Conservation (phyloP, 1,140 invertebrate species). For the Conus ventricosus region DNA sequence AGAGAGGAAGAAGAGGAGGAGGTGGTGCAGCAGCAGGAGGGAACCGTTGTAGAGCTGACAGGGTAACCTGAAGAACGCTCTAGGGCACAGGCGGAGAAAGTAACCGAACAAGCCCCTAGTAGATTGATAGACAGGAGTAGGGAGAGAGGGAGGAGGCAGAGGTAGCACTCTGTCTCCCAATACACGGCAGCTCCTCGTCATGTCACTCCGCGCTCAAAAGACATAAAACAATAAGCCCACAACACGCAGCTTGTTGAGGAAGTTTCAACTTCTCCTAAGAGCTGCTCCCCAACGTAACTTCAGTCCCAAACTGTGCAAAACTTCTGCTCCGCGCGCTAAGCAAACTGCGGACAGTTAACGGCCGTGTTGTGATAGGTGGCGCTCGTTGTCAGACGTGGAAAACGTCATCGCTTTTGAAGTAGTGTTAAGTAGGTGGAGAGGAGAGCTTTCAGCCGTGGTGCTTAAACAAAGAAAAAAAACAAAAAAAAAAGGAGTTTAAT, state of each 20-base stretch:
- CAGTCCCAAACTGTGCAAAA: constrained; percentile 6
- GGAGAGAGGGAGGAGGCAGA: too few species aligned
- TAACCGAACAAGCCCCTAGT: neutral
- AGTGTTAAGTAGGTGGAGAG: constrained; percentile 15
- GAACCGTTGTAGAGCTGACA: neutral
- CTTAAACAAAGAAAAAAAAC: neutral
- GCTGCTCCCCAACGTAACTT: constrained; percentile 4
- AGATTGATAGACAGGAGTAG: neutral
- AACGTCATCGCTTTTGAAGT: constrained; percentile 36
- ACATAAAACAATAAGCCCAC: constrained; percentile 1
- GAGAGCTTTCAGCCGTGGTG: neutral
- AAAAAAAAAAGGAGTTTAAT: neutral
- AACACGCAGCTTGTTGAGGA: neutral
- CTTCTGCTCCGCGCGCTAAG: constrained; percentile 30
- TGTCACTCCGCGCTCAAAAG: neutral
- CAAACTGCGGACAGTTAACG: constrained; percentile 11
- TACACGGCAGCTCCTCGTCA: neutral
- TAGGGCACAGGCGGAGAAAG: neutral
- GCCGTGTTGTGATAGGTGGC: constrained; percentile 34
- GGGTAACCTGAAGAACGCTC: neutral
- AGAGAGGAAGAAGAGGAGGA: neutral
- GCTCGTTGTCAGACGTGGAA: constrained; percentile 13
- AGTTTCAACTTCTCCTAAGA: neutral
- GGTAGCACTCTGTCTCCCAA: neutral
- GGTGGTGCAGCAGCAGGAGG: too few species aligned